phyloP scores from a whole-genome alignment of 2,888 invertebrate species.

The Synanthedon formicaeformis region DNA sequence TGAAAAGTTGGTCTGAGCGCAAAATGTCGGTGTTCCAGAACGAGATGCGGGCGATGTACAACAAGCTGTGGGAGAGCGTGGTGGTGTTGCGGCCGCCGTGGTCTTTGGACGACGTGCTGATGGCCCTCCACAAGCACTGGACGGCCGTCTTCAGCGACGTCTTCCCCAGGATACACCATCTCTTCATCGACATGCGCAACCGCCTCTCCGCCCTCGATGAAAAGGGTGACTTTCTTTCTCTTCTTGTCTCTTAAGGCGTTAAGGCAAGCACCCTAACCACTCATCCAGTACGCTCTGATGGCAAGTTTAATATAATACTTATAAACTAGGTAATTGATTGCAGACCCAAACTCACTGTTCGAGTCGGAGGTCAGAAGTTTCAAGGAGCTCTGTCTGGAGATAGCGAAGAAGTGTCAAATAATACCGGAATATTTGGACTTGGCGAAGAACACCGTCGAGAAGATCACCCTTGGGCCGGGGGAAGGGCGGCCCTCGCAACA shows the following conservation, averaged over 20 bases:
- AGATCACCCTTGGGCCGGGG: constrained; percentile 18
- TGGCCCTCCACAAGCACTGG: constrained; percentile 72
- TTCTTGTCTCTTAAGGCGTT: background rate
- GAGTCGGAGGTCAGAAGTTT: constrained; percentile 43
- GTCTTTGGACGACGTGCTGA: constrained; percentile 62
- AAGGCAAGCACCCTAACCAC: no score
- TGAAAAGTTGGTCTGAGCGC: no score
- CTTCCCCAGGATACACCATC: constrained; percentile 52
- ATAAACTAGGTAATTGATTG: no score
- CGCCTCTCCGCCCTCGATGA: constrained; percentile 26
- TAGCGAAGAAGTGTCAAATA: constrained; percentile 52
- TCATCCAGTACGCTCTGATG: no score
- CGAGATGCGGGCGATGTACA: constrained; percentile 71
- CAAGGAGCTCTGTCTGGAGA: constrained; percentile 49
- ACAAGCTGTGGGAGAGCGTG: constrained; percentile 64
- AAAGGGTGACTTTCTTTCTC: constrained; percentile 28
- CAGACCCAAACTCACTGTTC: constrained; percentile 37
- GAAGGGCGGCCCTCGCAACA: constrained; percentile 10
- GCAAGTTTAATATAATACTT: no score
- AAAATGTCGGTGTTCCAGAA: constrained; percentile 41
- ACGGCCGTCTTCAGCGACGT: constrained; percentile 68
- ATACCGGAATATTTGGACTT: constrained; percentile 61
- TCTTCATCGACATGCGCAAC: constrained; percentile 41
- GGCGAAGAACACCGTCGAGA: constrained; percentile 45
- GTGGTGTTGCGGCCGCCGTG: constrained; percentile 69